A percentile compares a stretch with the other conserved stretches of the same genome.
Conservation (phyloP, 2,113 vertebrate species). For the Hippocampus comes region DNA sequence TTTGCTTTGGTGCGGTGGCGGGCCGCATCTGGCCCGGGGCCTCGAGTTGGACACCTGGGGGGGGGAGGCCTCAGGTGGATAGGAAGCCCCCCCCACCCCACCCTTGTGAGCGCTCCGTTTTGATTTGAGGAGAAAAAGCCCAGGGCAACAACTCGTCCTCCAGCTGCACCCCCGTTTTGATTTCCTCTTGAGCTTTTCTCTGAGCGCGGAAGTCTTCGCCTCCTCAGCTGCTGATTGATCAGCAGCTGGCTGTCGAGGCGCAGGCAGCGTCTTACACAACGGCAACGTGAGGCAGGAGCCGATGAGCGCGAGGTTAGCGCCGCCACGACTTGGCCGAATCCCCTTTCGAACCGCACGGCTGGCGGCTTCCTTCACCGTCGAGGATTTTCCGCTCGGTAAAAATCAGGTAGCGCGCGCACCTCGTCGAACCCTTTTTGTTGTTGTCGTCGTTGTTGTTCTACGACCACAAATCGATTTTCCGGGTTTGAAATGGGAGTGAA, state of each 20-base stretch:
- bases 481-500: too few species aligned
- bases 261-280: constrained; percentile 35
- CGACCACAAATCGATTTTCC: too few species aligned
- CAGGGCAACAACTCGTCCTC: constrained; percentile 30
- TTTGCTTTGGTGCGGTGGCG: too few species aligned
- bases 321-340: neutral
- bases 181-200: constrained; percentile 20
- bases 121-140: constrained; percentile 14
- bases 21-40: too few species aligned
- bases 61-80: neutral
- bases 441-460: too few species aligned
- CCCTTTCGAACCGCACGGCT: neutral
- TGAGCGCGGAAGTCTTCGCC: constrained; percentile 38
- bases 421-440: too few species aligned
- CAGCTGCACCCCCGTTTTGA: constrained; percentile 19
- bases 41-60: too few species aligned
- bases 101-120: constrained; percentile 7
- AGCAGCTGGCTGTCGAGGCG: constrained; percentile 32
- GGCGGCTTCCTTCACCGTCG: neutral
- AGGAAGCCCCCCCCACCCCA: neutral
- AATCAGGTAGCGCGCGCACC: too few species aligned
- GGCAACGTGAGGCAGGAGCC: constrained; percentile 40
- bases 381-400: neutral
- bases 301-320: constrained; percentile 22
- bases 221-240: constrained; percentile 42